Conservation (phyloP, 2,113 vertebrate genomes). For the Sinocyclocheilus anophthalmus region DNA sequence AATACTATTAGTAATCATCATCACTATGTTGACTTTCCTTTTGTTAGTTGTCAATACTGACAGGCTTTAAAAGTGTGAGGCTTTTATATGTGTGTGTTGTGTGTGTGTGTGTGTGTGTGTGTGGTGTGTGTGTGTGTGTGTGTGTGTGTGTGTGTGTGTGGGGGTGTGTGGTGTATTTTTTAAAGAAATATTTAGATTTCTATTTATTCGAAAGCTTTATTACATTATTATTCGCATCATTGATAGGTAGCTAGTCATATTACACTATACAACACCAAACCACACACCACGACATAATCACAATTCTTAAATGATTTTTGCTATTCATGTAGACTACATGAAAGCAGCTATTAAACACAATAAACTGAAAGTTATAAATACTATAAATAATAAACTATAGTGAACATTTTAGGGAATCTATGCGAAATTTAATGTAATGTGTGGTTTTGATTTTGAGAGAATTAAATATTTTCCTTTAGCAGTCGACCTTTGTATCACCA, state of each 20-base stretch:
- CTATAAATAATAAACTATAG: neutral
- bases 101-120: too few relatives aligned
- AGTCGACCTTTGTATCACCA: slow-evolving; percentile 70
- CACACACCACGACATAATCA: neutral
- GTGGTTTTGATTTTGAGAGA: slow-evolving; percentile 49
- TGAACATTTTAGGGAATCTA: neutral
- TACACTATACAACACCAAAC: neutral
- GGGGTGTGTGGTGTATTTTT: too few relatives aligned
- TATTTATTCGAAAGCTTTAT: neutral
- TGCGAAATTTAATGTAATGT: neutral
- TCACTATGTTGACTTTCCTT: neutral
- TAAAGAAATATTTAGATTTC: neutral
- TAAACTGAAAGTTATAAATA: too few relatives aligned
- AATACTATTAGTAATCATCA: neutral
- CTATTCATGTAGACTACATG: neutral
- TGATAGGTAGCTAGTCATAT: neutral
- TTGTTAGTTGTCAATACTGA: neutral
- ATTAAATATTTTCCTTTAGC: slow-evolving; percentile 62
- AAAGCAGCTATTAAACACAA: too few relatives aligned
- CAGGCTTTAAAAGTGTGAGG: neutral
- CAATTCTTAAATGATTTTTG: neutral
- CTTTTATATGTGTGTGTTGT: too few relatives aligned
- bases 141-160: too few relatives aligned
- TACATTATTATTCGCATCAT: neutral
- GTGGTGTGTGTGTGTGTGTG: too few relatives aligned